A percentile compares a stretch with the other conserved stretches of the same genome.
Evolutionary conservation across 2,113 vertebrate species (phyloP).

Genomic region (human): DNA sequence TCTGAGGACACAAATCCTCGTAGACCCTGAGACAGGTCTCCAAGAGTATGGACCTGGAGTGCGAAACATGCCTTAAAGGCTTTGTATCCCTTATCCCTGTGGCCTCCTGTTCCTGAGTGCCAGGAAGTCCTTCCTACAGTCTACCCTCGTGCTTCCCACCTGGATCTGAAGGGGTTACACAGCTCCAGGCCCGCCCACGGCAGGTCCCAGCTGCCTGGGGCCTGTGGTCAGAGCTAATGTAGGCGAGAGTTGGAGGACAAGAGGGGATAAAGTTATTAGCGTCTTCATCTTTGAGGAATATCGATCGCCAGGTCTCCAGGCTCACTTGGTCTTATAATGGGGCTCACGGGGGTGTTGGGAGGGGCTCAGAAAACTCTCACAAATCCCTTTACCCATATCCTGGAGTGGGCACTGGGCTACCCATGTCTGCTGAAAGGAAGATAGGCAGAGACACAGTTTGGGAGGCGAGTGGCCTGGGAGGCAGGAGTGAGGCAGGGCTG

Average conservation of each 20-base stretch:
- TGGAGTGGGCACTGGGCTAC: background rate
- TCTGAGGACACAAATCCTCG: background rate
- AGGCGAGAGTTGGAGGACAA: conserved; percentile 62
- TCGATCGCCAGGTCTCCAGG: conserved; percentile 62
- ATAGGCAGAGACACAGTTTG: background rate
- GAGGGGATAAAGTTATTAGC: conserved; percentile 75
- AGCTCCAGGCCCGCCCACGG: background rate
- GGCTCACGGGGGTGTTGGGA: conserved; percentile 44
- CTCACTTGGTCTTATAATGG: conserved; percentile 58
- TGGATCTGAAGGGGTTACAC: conserved; percentile 75
- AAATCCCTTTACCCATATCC: background rate
- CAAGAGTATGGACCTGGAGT: rapidly evolving
- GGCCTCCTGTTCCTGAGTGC: background rate
- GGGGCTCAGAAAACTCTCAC: background rate
- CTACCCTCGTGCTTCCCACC: background rate
- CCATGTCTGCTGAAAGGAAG: background rate
- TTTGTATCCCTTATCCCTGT: background rate
- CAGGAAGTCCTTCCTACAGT: background rate
- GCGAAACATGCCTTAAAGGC: background rate
- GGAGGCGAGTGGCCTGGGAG: background rate
- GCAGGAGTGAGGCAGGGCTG: background rate
- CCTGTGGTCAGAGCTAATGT: conserved; percentile 80
- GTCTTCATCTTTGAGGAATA: conserved; percentile 72
- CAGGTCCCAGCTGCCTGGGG: conserved; percentile 68
- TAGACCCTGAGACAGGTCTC: background rate